These are phyloP conservation scores for Metalampra italica DNA, from an alignment of 2,888 invertebrate genomes.

Conservation along the genomic window DNA sequence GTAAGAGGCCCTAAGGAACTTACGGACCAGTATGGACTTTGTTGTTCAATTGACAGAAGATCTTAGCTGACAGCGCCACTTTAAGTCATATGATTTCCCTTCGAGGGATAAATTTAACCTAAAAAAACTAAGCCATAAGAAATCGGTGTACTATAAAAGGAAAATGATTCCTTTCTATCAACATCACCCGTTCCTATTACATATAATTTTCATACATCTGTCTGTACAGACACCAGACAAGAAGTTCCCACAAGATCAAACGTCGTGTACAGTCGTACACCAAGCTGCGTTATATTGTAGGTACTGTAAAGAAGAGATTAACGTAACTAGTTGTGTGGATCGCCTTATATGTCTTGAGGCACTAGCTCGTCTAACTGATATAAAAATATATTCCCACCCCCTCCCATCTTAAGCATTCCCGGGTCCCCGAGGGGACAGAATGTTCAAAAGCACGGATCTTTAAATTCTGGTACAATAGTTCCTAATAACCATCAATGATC, in stretches of 20 bases:
- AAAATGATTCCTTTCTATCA: too few species aligned
- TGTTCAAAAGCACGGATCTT: background rate
- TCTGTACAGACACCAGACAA: too few species aligned
- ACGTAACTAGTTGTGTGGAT: slow-evolving; percentile 16
- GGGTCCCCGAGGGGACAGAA: background rate
- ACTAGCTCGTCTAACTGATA: slow-evolving; percentile 46
- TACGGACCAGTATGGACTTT: too few species aligned
- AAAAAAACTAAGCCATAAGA: too few species aligned
- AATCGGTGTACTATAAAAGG: too few species aligned
- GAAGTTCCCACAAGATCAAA: background rate
- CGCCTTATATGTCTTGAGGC: slow-evolving; percentile 57
- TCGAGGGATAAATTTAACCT: too few species aligned
- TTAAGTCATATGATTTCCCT: too few species aligned
- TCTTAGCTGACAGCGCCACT: too few species aligned
- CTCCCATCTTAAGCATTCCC: background rate
- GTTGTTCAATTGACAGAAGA: too few species aligned
- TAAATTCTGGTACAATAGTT: slow-evolving; percentile 21
- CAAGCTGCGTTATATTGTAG: background rate
- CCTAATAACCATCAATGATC: slow-evolving; percentile 77
- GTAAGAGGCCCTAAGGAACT: too few species aligned
- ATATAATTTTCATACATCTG: too few species aligned
- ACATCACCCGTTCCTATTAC: too few species aligned
- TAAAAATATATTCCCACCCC: background rate
- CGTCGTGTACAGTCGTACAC: background rate
- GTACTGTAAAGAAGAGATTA: background rate